Conservation (phyloP, 2,113 vertebrate genomes). For the Penelope pileata region DNA sequence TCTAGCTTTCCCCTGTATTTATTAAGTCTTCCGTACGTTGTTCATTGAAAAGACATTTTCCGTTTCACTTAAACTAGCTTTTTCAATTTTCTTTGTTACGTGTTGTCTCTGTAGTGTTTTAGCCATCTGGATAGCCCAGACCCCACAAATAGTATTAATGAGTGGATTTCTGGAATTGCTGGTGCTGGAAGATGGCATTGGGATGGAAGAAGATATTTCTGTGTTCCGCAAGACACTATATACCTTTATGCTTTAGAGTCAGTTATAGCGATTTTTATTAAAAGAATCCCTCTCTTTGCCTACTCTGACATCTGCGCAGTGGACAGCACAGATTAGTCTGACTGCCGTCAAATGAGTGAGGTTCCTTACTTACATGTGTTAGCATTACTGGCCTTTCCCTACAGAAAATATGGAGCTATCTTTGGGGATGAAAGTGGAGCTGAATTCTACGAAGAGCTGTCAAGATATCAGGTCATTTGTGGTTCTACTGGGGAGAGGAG, state of each 20-base stretch:
- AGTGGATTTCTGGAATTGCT: background rate
- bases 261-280: background rate
- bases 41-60: background rate
- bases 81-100: background rate
- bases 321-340: background rate
- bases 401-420: background rate
- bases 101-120: background rate
- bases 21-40: background rate
- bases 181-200: background rate
- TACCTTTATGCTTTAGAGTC: background rate
- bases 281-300: background rate
- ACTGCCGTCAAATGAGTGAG: background rate
- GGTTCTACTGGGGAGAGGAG: background rate
- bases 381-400: background rate
- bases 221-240: background rate
- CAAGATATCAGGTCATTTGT: background rate
- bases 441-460: background rate
- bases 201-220: background rate
- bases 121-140: background rate
- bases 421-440: background rate
- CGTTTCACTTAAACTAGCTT: background rate
- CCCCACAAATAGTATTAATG: background rate
- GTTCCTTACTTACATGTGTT: background rate
- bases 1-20: background rate
- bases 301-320: rapidly evolving